Conservation (phyloP, 2,888 invertebrate genomes). For the Octodonta nipae region DNA sequence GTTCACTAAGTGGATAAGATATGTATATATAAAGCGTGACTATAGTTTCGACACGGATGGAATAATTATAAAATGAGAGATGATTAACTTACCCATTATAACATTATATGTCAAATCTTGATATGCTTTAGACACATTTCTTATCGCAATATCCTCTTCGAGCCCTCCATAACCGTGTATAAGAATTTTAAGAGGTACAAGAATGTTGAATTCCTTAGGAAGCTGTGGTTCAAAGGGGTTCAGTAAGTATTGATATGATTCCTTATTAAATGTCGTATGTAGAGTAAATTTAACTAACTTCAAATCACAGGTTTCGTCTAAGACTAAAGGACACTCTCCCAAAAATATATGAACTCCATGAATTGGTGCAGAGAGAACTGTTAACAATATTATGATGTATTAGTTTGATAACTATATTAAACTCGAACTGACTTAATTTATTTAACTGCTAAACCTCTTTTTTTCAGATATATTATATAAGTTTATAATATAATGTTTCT, state of each 20-base stretch:
- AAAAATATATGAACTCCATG: no score
- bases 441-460: no score
- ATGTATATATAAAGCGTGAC: no score
- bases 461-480: no score
- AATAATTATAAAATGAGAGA: no score
- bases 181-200: conserved; percentile 27
- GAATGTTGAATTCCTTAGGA: conserved; percentile 20
- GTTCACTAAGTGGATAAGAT: no score
- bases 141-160: conserved; percentile 29
- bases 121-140: conserved; percentile 27
- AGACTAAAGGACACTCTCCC: conserved; percentile 27
- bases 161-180: conserved; percentile 37
- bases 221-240: conserved; percentile 26
- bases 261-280: conserved; percentile 18
- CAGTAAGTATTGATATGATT: conserved; percentile 15
- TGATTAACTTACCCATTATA: conserved; percentile 22
- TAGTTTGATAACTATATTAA: no score
- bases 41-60: no score
- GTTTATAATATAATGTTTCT: no score
- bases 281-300: conserved; percentile 30
- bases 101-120: conserved; percentile 27
- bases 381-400: no score
- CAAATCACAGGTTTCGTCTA: conserved; percentile 31
- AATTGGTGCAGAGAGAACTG: no score
- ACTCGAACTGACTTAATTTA: no score